Evolutionary conservation across 2,113 vertebrate species (phyloP), one percentile per base, ranked within the genome.

Genomic region (Hystrix cristata): DNA sequence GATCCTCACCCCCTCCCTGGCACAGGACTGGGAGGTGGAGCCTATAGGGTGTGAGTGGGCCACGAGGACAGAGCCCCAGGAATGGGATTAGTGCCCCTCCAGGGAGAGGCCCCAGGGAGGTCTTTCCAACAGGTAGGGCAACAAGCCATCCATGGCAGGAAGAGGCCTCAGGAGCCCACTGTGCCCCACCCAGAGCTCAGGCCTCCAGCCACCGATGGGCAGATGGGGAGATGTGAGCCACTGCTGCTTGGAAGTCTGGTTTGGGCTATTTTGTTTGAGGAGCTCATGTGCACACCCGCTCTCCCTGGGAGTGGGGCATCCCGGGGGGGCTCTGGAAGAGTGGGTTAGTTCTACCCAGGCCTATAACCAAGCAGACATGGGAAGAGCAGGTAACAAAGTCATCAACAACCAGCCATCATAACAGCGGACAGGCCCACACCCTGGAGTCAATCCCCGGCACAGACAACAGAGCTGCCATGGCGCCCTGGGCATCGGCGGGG

Each of bases 351-450:
- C 90, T 19, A 80, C 57, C 72, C 29, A 25, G 48, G 16, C 38
- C 57, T 87, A 57, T 53, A 23, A 43, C 78, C 27, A 46, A 62
- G 31, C 78, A 93, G 76, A 7, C 34, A 11, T 14, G n/a, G 55
- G 55, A 82, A 62, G 18, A 1, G 2, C 5, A 4, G n/a, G 60
- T 12, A 43, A 38, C 72, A 8, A 18, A 46, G 25, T 11, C 4
- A 1, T 10, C 53, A 27, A 27, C 1, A 31, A 0, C 8, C 0
- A 4, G 3, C 76, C 4, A 0, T 9, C 0, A 19, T 2, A n/a
- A 12, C 0, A 0, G 62, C 9, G 7, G 16, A 21, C 0, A 0
- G 29, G 12, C 38, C 5, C 18, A 25, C 18, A 23, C 19, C 12
- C 0, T 1, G 27, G 78, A 38, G 7, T 12, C 55, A 13, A 57